A percentile compares a stretch with the other conserved stretches of the same genome.
Conservation (phyloP, 1,140 invertebrate species). For the Brachionus plicatilis region DNA sequence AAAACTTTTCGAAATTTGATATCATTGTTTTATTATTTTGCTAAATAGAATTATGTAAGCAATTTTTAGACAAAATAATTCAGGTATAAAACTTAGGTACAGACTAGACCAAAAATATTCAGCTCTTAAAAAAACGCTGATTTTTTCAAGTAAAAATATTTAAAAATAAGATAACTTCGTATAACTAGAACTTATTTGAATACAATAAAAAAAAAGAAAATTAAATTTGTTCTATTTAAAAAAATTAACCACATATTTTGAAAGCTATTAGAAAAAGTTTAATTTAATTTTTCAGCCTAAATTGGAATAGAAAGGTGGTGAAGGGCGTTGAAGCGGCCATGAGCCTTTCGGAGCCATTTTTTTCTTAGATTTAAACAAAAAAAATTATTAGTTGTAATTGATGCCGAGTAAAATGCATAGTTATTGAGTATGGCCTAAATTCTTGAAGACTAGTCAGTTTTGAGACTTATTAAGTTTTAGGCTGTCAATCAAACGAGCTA, state of each 20-base stretch:
- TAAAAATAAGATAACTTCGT: not conserved
- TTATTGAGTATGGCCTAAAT: not conserved
- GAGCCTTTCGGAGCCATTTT: not conserved
- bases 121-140: not conserved
- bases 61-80: not conserved
- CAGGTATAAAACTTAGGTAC: not conserved
- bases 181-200: not conserved
- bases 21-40: not conserved
- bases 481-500: not conserved
- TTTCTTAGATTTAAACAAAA: not conserved
- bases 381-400: not conserved
- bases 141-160: not conserved
- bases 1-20: not conserved
- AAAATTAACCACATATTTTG: too few species aligned
- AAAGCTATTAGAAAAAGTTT: too few species aligned
- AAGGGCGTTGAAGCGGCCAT: not conserved
- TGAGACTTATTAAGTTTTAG: constrained; percentile 1
- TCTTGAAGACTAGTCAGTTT: not conserved
- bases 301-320: not conserved
- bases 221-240: too few species aligned
- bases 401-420: not conserved
- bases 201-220: not conserved
- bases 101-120: not conserved
- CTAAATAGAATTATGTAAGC: not conserved
- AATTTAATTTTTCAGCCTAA: too few species aligned